Evolutionary conservation across 2,797 vertebrate species (phyloP).

Genomic region (Chromis chromis): DNA sequence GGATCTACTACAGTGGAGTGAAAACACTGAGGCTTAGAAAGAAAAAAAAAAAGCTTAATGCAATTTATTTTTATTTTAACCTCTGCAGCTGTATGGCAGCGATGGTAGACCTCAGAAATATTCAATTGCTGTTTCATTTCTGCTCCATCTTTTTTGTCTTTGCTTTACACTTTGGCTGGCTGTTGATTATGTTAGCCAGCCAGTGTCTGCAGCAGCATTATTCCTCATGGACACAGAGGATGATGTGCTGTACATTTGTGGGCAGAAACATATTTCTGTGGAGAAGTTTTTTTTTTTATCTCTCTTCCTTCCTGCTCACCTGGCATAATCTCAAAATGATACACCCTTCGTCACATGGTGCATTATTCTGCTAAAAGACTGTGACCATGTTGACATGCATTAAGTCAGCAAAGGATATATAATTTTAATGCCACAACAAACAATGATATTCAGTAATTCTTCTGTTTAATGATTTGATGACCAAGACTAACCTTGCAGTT

Average conservation of each 20-base stretch:
- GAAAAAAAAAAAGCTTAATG: constrained; percentile 45
- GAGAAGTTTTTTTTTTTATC: constrained; percentile 9
- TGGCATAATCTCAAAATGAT: constrained; percentile 37
- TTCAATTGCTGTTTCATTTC: constrained; percentile 47
- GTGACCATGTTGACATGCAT: constrained; percentile 30
- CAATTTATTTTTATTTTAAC: constrained; percentile 65
- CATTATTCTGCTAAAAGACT: constrained; percentile 17
- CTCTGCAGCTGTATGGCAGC: constrained; percentile 25
- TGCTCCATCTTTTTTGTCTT: constrained; percentile 44
- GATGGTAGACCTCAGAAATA: constrained; percentile 14
- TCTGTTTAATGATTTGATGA: not conserved
- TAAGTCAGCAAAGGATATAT: constrained; percentile 20
- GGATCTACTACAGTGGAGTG: constrained; percentile 62
- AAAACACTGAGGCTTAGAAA: constrained; percentile 53
- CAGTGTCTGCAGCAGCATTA: constrained; percentile 36
- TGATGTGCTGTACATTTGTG: constrained; percentile 28
- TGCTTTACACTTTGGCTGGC: constrained; percentile 22
- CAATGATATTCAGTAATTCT: not conserved
- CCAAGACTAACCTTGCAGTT: not conserved
- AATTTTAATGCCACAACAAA: constrained; percentile 13
- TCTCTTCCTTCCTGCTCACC: constrained; percentile 9
- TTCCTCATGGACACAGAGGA: constrained; percentile 37
- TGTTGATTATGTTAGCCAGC: constrained; percentile 33
- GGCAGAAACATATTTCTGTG: constrained; percentile 17
- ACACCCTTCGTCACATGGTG: constrained; percentile 7